A percentile compares a stretch with the other conserved stretches of the same genome.
These are phyloP conservation scores for Drosophila parthenogenetica DNA, from an alignment of 2,888 invertebrate species.

Conservation along the genomic window DNA sequence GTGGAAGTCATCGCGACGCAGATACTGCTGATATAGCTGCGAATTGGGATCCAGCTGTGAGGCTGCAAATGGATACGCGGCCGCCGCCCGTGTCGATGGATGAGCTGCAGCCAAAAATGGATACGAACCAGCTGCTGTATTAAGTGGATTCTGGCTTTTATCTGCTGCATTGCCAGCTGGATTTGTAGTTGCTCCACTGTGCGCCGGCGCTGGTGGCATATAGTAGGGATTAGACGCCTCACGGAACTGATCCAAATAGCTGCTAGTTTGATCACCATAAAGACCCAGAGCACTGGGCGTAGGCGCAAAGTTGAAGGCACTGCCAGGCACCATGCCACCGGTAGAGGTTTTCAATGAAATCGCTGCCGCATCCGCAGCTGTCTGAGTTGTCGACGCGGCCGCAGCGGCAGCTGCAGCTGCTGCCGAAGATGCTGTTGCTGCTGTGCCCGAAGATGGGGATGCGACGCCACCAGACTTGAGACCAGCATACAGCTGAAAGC, in stretches of 20 bases:
- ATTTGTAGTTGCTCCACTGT: constrained; percentile 78
- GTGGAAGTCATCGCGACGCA: constrained; percentile 88
- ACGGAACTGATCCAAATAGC: constrained; percentile 89
- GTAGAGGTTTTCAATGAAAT: constrained; percentile 89
- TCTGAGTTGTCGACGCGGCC: constrained; percentile 41
- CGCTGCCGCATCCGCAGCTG: constrained; percentile 81
- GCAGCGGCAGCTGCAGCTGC: constrained; percentile 55
- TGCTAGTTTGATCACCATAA: constrained; percentile 85
- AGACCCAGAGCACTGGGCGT: constrained; percentile 87
- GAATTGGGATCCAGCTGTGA: constrained; percentile 88
- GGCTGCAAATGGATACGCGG: constrained; percentile 86
- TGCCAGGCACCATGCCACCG: constrained; percentile 90
- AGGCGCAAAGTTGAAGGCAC: constrained; percentile 94
- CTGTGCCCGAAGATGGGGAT: constrained; percentile 60
- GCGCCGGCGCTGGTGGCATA: constrained; percentile 85
- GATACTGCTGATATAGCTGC: constrained; percentile 90
- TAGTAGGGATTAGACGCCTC: constrained; percentile 88
- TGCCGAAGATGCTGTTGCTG: constrained; percentile 57
- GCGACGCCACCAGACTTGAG: constrained; percentile 85
- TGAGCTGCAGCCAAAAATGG: constrained; percentile 88
- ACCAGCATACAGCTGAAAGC: constrained; percentile 88
- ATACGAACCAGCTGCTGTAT: constrained; percentile 85
- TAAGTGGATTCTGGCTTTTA: constrained; percentile 85
- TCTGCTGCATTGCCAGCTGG: constrained; percentile 71
- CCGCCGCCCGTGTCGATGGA: constrained; percentile 85